These are phyloP conservation scores for Cynaeus angustus DNA, from an alignment of 2,888 invertebrate species.

Conservation along the genomic window DNA sequence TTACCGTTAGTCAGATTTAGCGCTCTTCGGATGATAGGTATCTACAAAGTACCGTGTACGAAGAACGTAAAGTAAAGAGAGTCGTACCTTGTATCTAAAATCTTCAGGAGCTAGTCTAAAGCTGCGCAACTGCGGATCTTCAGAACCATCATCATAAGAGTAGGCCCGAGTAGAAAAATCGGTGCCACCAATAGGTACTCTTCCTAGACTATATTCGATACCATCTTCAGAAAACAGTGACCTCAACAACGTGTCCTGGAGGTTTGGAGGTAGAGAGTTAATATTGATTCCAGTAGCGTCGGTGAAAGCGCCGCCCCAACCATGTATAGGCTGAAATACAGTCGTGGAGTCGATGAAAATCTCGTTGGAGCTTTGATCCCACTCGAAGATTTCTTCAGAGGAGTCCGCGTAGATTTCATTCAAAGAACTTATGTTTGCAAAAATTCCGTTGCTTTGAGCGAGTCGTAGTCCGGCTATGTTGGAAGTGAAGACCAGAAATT, in stretches of 20 bases:
- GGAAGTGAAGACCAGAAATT: conserved; percentile 74
- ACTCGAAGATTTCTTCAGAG: background rate
- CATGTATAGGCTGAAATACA: conserved; percentile 61
- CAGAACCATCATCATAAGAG: conserved; percentile 80
- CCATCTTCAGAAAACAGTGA: conserved; percentile 82
- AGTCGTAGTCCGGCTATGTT: conserved; percentile 76
- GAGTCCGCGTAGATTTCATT: background rate
- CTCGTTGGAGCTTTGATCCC: background rate
- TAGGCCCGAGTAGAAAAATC: conserved; percentile 90
- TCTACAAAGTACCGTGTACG: background rate
- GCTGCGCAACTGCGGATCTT: conserved; percentile 75
- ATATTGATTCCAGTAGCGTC: conserved; percentile 57
- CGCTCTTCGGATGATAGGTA: conserved; percentile 13
- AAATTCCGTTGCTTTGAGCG: conserved; percentile 44
- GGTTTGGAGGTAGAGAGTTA: background rate
- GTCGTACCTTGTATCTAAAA: conserved; percentile 77
- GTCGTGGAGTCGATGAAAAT: conserved; percentile 27
- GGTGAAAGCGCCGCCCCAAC: conserved; percentile 48
- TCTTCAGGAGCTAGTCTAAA: conserved; percentile 83
- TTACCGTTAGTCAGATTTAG: conserved; percentile 5
- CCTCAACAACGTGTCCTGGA: conserved; percentile 30
- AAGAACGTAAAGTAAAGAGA: background rate
- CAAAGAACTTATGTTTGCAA: background rate
- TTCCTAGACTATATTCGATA: conserved; percentile 84
- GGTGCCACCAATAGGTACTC: conserved; percentile 89